Conservation (phyloP, 2,113 vertebrate species). For the Elgaria multicarinata region DNA sequence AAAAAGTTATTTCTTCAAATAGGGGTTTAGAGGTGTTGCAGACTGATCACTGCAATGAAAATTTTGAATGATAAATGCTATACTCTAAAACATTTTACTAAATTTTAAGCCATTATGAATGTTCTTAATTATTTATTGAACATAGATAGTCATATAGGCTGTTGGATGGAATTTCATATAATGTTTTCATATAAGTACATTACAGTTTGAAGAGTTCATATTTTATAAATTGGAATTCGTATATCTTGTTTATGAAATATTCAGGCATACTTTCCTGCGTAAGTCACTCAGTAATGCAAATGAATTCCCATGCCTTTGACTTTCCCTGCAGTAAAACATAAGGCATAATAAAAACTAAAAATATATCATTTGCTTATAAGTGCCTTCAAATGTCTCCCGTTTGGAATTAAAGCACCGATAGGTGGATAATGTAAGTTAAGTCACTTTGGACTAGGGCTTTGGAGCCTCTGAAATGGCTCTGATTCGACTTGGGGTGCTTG, state of each 20-base stretch:
- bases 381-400: slow-evolving; percentile 2
- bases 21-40: neutral
- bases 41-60: neutral
- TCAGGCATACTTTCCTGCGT: neutral
- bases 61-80: neutral
- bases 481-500: too few species aligned
- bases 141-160: neutral
- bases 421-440: neutral
- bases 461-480: too few species aligned
- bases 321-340: slow-evolving; percentile 32
- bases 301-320: neutral
- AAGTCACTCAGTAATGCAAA: slow-evolving; percentile 18
- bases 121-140: slow-evolving; percentile 21
- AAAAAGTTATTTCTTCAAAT: slow-evolving; percentile 4
- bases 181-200: slow-evolving; percentile 8
- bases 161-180: neutral
- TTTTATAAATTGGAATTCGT: slow-evolving; percentile 36
- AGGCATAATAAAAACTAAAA: slow-evolving; percentile 46
- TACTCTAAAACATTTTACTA: neutral
- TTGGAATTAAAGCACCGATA: neutral
- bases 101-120: slow-evolving; percentile 1
- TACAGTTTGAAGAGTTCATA: slow-evolving; percentile 11
- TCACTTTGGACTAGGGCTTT: neutral
- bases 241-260: slow-evolving; percentile 37
- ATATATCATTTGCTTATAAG: slow-evolving; percentile 15